phyloP scores from a whole-genome alignment of 1,140 invertebrate species.

The Vanessa tameamea region DNA sequence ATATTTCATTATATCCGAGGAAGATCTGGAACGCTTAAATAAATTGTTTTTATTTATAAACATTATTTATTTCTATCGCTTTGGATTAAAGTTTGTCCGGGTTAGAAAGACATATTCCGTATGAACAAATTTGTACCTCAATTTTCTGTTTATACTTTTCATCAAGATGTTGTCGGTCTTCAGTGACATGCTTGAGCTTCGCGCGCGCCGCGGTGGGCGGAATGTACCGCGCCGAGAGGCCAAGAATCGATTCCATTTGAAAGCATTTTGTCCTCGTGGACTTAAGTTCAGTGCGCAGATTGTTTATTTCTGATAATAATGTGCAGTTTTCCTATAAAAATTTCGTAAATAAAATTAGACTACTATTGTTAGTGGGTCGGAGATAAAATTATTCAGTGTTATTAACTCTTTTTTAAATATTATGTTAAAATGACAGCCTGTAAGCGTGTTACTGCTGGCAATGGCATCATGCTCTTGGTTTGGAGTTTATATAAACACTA shows the following conservation, averaged over 20 bases:
- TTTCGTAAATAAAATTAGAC: not conserved
- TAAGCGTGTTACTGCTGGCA: too few species aligned
- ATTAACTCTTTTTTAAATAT: too few species aligned
- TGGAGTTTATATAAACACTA: too few species aligned
- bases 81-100: too few species aligned
- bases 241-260: conserved; percentile 87
- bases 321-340: conserved; percentile 85
- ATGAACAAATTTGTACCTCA: conserved; percentile 49
- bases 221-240: conserved; percentile 81
- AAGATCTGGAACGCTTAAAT: too few species aligned
- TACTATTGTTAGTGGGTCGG: too few species aligned
- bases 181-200: conserved; percentile 82
- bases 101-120: not conserved
- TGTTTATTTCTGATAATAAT: conserved; percentile 88
- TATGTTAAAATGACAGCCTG: too few species aligned
- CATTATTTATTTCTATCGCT: too few species aligned
- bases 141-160: conserved; percentile 82
- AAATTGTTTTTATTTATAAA: too few species aligned
- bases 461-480: too few species aligned
- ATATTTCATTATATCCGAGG: too few species aligned
- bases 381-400: too few species aligned
- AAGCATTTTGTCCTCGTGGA: conserved; percentile 82
- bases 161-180: conserved; percentile 83
- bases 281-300: conserved; percentile 85
- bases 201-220: conserved; percentile 81